Evolutionary conservation across 2,888 invertebrate genomes (phyloP), one percentile per base, ranked within the genome.

Genomic region (Drosophila rellima): DNA sequence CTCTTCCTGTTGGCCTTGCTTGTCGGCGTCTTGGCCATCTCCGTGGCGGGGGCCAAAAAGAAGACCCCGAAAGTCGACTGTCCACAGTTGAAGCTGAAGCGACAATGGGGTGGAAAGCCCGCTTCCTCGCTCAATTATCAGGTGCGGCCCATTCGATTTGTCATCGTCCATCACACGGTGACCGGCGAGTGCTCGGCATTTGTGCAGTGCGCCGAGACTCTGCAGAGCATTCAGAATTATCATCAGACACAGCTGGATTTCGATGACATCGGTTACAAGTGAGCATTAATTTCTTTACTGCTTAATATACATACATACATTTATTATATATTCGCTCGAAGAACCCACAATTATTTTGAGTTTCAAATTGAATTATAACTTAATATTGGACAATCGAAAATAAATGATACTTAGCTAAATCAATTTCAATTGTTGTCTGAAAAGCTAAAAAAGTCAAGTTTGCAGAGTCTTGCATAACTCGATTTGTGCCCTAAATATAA

Each of bases 191-290:
- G 95, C 76, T 67, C 72, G 1, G 93, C 91, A 0, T 93, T 93
- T 35, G 74, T 88, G 0, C 69, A 79, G n/a, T 95, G 95, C 78
- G 91, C 93, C 0, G 82, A 91, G 1, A 84, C 91, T 0, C 92
- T 94, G 0, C 91, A 93, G 67, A 93, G 88, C 70, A 94, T 94
- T 26, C 95, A 95, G 84, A 82, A 83, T 17, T 92, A 93, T 71
- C 94, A 94, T 44, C 94, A 94, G 93, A 92, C 93, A 2, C 80
- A 84, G 0, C 83, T 93, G 26, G 89, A 92, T 5, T 94, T 89
- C 86, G 82, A 91, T 78, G 95, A 95, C 75, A 94, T 95, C 65
- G 94, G 94, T 40, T 94, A 93, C 75, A 94, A 94, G 94, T 95
- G 89, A 92, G 94, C 17, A 13, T 37, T 23, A 3, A 10, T 23